Conservation (phyloP, 2,113 vertebrate species). For the Dipodomys spectabilis region DNA sequence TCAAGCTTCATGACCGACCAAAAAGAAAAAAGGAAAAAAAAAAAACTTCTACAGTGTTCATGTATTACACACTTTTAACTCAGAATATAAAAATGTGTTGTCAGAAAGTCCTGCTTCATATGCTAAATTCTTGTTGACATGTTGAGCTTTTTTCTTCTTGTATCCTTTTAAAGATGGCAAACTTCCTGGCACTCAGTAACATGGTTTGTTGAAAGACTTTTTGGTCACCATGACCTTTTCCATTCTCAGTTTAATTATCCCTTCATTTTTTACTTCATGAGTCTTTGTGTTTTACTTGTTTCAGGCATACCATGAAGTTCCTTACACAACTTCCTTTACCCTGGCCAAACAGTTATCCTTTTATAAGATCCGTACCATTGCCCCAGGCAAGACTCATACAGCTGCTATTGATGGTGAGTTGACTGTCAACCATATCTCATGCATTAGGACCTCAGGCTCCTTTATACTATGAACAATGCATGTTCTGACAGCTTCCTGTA, state of each 20-base stretch:
- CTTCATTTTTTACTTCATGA: not conserved
- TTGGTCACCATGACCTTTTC: not conserved
- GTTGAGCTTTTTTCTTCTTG: not conserved
- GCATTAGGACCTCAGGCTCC: not conserved
- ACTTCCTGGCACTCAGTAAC: conserved; percentile 16
- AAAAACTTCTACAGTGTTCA: not conserved
- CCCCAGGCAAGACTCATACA: conserved; percentile 96
- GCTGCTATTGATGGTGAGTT: conserved; percentile 96
- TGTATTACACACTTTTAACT: conserved; percentile 26
- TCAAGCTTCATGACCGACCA: too few species aligned
- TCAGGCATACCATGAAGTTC: conserved; percentile 93
- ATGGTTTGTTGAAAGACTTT: conserved; percentile 1
- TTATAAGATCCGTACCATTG: conserved; percentile 93
- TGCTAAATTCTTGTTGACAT: not conserved
- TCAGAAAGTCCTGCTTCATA: not conserved
- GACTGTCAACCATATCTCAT: not conserved
- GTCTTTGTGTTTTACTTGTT: conserved; percentile 66
- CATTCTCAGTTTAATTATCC: not conserved
- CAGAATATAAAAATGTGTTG: not conserved
- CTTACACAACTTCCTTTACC: conserved; percentile 94
- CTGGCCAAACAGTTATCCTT: conserved; percentile 95
- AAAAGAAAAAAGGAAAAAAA: not conserved
- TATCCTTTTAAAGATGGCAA: not conserved
- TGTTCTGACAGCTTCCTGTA: not conserved
- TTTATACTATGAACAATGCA: not conserved